Base-by-base conservation (phyloP, 2,888 invertebrate genomes). In the Tachina grossa region DNA sequence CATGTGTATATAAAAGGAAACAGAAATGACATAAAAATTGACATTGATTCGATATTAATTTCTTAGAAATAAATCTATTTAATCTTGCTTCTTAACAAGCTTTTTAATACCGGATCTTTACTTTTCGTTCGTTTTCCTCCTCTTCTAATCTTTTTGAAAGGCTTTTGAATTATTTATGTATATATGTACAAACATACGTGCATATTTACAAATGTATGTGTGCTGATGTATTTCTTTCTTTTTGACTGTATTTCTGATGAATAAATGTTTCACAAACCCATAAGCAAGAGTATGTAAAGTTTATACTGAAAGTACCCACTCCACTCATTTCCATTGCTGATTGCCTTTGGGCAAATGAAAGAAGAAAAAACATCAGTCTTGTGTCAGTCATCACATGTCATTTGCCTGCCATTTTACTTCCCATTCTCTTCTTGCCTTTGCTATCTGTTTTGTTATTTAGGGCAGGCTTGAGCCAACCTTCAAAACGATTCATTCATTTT, bases 361-460 rank as follows among this genome's bases (percentile, higher is more conserved):
- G 2, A 72, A 43, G 10, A 11, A 41, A 31, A 43, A 22, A 85
- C 85, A 85, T 78, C 74, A 82, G 78, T 75, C 74, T 78, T 82
- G 55, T 85, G 85, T 59, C 81, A 82, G 74, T 74, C 85, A 85
- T 85, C 82, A 85, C 81, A 85, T 85, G 84, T 72, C 80, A 85
- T 68, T 31, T 81, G 72, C 47, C 66, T 81, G 72, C 41, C 68
- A 63, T n/a, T 72, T 68, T 81, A 49, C 43, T n/a, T 80, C 53
- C 47, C 55, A 2, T 14, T 55, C 47, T 74, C 8, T 10, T 45
- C 43, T 19, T 68, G 11, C 47, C 16, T 9, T 11, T 39, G 6
- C 1, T 16, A 9, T 61, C 39, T n/a, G 45, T 63, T 31, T 22
- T 11, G n/a, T 68, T 22, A 31, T 55, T 65, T 31, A 13, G 19